Evolutionary conservation across 1,140 invertebrate genomes (phyloP).

Genomic region (Drosophila cardini): DNA sequence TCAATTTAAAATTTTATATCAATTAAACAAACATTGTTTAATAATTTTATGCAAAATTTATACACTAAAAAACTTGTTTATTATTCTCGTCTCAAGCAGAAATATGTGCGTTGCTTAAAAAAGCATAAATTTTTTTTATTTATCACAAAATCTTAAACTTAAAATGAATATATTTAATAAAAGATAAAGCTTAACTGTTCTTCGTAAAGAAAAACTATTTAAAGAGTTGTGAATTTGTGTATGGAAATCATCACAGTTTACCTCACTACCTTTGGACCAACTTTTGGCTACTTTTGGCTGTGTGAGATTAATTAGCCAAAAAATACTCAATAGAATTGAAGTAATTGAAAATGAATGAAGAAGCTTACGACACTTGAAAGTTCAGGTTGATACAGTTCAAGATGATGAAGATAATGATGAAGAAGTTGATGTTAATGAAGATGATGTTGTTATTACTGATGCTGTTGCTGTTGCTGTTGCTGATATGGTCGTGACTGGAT

Average conservation of each 20-base stretch:
- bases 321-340: slow-evolving; percentile 2
- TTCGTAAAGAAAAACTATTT: no score
- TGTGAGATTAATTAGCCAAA: slow-evolving; percentile 9
- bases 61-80: no score
- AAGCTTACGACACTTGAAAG: slow-evolving; percentile 20
- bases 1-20: not conserved
- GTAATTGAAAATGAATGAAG: slow-evolving; percentile 41
- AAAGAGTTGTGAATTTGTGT: not conserved
- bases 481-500: slow-evolving; percentile 35
- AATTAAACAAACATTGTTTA: no score
- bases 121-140: no score
- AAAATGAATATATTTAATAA: no score
- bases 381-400: slow-evolving; percentile 8
- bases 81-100: no score
- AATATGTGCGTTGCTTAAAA: no score
- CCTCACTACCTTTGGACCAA: not conserved
- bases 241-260: not conserved
- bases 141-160: no score
- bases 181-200: no score
- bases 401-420: no score
- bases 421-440: not conserved
- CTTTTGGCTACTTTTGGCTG: slow-evolving; percentile 2
- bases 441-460: slow-evolving; percentile 30
- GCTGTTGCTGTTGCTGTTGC: slow-evolving; percentile 32
- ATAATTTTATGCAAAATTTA: no score